Conservation (phyloP, 2,888 invertebrate species). For the Rhamnusium bicolor region DNA sequence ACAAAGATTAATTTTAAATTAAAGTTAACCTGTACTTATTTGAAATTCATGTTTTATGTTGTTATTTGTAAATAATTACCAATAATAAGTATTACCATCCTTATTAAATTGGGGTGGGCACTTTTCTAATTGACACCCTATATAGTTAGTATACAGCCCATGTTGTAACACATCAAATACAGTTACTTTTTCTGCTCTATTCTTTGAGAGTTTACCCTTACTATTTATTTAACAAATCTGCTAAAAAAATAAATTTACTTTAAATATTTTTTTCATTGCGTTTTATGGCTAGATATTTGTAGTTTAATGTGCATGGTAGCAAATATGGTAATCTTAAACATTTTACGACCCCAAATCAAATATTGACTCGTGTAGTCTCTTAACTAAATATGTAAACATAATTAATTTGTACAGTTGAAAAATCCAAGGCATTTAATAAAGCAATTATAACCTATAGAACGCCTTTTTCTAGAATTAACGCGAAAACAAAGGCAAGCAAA, state of each 20-base stretch:
- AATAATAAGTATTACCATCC: too few species aligned
- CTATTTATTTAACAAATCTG: too few species aligned
- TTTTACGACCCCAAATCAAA: constrained; percentile 19
- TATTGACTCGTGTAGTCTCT: constrained; percentile 18
- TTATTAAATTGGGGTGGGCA: too few species aligned
- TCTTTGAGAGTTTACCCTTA: too few species aligned
- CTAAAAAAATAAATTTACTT: background rate
- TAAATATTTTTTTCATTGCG: background rate
- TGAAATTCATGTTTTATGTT: too few species aligned
- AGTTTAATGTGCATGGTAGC: background rate
- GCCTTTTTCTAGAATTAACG: background rate
- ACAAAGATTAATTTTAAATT: too few species aligned
- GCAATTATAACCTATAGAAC: constrained; percentile 9
- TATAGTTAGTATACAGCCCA: too few species aligned
- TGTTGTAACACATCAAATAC: too few species aligned
- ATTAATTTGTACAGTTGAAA: constrained; percentile 8
- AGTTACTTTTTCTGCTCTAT: too few species aligned
- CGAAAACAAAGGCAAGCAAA: constrained; percentile 1
- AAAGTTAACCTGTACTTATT: too few species aligned
- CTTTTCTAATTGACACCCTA: too few species aligned
- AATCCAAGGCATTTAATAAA: constrained; percentile 9
- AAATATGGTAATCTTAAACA: constrained; percentile 14
- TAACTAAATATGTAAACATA: constrained; percentile 10
- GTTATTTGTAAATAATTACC: too few species aligned
- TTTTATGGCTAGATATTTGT: constrained; percentile 8